phyloP scores from a whole-genome alignment of 2,797 vertebrate genomes.

The Tragopan temminckii region DNA sequence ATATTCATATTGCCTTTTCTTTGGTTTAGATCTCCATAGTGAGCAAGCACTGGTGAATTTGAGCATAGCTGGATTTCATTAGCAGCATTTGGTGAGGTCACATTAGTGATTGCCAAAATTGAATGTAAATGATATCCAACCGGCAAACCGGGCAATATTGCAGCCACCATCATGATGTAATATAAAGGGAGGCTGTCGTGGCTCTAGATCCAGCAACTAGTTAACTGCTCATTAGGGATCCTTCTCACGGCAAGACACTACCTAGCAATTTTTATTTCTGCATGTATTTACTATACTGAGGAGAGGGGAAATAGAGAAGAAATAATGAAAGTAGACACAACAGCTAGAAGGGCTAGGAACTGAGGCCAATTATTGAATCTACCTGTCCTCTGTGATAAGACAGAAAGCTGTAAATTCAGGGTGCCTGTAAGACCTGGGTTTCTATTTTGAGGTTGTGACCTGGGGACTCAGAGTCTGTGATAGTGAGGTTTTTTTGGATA shows the following conservation, averaged over 20 bases:
- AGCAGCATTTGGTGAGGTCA: conserved; percentile 24
- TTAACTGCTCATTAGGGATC: background rate
- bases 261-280: background rate
- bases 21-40: background rate
- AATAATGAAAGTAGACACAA: conserved; percentile 37
- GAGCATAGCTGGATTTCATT: background rate
- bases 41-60: background rate
- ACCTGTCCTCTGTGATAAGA: conserved; percentile 27
- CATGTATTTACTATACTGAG: background rate
- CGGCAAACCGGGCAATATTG: background rate
- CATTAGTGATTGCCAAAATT: background rate
- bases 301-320: background rate
- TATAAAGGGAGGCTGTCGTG: background rate
- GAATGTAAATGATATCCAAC: background rate
- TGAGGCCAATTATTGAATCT: conserved; percentile 30
- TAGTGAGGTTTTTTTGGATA: accelerated
- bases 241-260: background rate
- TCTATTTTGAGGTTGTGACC: background rate
- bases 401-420: background rate
- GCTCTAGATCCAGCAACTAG: background rate
- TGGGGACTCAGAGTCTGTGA: background rate
- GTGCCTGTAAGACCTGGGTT: background rate
- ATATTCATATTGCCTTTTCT: background rate
- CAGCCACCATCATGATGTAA: background rate
- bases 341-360: background rate